Evolutionary conservation across 2,113 vertebrate genomes (phyloP).

Genomic region (Cebus imitator): DNA sequence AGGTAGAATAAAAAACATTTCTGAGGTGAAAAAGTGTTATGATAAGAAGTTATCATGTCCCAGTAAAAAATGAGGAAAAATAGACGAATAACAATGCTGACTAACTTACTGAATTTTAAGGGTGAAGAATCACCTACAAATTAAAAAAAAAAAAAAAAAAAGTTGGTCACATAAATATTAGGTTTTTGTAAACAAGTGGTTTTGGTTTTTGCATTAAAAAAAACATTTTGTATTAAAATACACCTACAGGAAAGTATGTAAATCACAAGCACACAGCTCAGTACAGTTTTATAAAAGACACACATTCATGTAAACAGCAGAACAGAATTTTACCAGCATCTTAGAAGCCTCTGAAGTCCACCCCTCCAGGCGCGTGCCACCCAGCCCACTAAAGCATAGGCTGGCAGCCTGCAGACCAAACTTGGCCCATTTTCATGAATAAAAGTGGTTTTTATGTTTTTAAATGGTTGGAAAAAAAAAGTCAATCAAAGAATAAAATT

Average conservation of each 20-base stretch:
- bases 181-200: background rate
- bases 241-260: background rate
- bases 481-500: background rate
- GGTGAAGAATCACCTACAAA: background rate
- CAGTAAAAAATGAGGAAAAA: background rate
- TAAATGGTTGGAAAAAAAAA: background rate
- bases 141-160: background rate
- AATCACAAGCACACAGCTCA: background rate
- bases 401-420: background rate
- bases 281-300: background rate
- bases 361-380: background rate
- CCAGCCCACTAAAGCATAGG: too few relatives aligned
- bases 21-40: background rate
- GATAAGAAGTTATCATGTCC: background rate
- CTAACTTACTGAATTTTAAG: background rate
- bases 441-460: background rate
- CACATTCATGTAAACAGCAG: background rate
- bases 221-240: constrained; percentile 6
- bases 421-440: background rate
- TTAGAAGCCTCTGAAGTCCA: background rate
- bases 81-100: background rate
- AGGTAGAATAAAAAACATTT: background rate
- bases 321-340: background rate
- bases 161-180: background rate
- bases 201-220: background rate